phyloP scores from a whole-genome alignment of 2,113 vertebrate species.

The Callochromis pleurospilus region DNA sequence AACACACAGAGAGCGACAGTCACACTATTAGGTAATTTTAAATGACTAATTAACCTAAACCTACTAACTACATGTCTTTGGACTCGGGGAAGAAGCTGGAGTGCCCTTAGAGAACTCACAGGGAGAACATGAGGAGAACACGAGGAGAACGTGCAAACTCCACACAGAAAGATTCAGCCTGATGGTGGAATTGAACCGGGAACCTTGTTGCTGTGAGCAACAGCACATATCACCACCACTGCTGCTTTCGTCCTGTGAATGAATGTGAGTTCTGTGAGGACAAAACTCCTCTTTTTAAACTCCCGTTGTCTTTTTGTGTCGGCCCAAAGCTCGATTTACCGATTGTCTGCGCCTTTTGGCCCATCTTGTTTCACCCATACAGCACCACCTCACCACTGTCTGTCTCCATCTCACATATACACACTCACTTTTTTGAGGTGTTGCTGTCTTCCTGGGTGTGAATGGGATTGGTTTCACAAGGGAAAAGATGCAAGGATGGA shows the following conservation, averaged over 20 bases:
- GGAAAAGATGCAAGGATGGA: not conserved
- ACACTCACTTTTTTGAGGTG: conserved; percentile 3
- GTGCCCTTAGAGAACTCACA: not conserved
- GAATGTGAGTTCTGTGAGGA: not conserved
- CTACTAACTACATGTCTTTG: not conserved
- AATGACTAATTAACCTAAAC: not conserved
- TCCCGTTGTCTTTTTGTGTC: not conserved
- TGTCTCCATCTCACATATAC: conserved; percentile 6
- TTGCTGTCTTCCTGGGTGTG: conserved; percentile 16
- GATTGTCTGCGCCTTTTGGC: not conserved
- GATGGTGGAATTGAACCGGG: not conserved
- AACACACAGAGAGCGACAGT: not conserved
- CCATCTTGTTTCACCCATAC: not conserved
- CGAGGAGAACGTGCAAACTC: not conserved
- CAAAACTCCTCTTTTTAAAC: not conserved
- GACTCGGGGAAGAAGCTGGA: not conserved
- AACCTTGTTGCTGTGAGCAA: not conserved
- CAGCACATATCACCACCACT: not conserved
- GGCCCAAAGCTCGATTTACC: not conserved
- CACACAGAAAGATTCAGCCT: not conserved
- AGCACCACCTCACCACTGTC: not conserved
- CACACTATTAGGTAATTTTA: not conserved
- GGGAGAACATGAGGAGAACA: not conserved
- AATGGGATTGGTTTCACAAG: conserved; percentile 25
- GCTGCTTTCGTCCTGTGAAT: not conserved